Evolutionary conservation across 92 coral and sea anemone species (phyloP).

Genomic region (Umimayanthus chanpuru): DNA sequence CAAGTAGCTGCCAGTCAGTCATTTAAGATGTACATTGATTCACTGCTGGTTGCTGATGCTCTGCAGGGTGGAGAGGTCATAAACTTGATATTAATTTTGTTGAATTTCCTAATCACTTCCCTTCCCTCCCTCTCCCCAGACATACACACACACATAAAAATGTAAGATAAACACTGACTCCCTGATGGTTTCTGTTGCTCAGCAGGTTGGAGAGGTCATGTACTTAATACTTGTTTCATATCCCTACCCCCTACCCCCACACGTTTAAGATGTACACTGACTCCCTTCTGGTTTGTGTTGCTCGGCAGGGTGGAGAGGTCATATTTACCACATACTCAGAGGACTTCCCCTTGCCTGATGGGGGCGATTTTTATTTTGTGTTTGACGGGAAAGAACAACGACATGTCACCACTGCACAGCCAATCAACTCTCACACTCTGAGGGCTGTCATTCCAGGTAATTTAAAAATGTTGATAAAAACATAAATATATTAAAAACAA

Average conservation of each 20-base stretch:
- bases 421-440: conserved; percentile 70
- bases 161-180: neutral
- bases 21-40: no score
- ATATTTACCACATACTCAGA: conserved; percentile 81
- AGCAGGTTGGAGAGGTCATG: conserved; percentile 82
- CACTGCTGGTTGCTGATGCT: no score
- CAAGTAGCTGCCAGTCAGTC: no score
- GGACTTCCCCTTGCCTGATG: conserved; percentile 80
- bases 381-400: conserved; percentile 83
- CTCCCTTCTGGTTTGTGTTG: neutral
- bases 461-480: neutral
- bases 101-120: no score
- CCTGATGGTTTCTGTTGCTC: neutral
- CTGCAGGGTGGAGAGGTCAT: no score
- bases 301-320: conserved; percentile 84
- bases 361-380: conserved; percentile 76
- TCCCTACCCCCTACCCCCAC: no score
- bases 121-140: no score
- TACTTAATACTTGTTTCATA: conserved; percentile 68
- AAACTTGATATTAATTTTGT: no score
- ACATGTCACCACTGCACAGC: conserved; percentile 85
- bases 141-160: no score
- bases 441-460: conserved; percentile 84
- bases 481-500: neutral
- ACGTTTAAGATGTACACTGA: neutral